phyloP scores from a whole-genome alignment of 2,888 invertebrate genomes.

The Tenthredo livida region DNA sequence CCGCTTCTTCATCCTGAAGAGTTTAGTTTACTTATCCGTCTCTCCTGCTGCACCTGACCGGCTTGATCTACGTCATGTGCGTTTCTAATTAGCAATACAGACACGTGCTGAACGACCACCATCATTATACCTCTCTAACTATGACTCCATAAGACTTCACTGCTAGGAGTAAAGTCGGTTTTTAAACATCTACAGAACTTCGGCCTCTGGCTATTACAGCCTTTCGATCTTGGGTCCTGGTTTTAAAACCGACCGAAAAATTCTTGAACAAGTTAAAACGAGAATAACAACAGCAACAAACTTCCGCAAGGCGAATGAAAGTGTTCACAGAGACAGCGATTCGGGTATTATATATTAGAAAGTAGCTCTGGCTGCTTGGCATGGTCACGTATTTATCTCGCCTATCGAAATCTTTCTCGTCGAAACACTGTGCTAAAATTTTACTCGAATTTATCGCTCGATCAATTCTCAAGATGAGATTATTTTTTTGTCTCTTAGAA shows the following conservation, averaged over 20 bases:
- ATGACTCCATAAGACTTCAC: neutral
- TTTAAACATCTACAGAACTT: neutral
- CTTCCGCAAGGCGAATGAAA: constrained; percentile 49
- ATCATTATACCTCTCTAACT: neutral
- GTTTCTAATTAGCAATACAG: neutral
- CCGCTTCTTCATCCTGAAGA: neutral
- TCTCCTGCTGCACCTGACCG: neutral
- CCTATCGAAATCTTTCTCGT: constrained; percentile 15
- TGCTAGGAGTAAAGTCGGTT: neutral
- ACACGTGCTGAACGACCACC: constrained; percentile 20
- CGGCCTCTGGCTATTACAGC: neutral
- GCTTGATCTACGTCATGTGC: constrained; percentile 23
- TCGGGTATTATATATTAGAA: constrained; percentile 55
- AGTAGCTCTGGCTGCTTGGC: constrained; percentile 30
- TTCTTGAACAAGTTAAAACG: neutral
- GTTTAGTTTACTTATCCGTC: neutral
- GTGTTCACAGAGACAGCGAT: constrained; percentile 44
- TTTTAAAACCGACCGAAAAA: neutral
- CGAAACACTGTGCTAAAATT: neutral
- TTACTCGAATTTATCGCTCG: neutral
- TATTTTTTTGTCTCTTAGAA: neutral
- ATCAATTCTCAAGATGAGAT: neutral
- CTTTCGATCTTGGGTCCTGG: neutral
- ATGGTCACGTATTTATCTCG: constrained; percentile 17
- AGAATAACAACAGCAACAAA: neutral